Evolutionary conservation across 2,888 invertebrate genomes (phyloP).

Genomic region (Stictocephala bisonia): DNA sequence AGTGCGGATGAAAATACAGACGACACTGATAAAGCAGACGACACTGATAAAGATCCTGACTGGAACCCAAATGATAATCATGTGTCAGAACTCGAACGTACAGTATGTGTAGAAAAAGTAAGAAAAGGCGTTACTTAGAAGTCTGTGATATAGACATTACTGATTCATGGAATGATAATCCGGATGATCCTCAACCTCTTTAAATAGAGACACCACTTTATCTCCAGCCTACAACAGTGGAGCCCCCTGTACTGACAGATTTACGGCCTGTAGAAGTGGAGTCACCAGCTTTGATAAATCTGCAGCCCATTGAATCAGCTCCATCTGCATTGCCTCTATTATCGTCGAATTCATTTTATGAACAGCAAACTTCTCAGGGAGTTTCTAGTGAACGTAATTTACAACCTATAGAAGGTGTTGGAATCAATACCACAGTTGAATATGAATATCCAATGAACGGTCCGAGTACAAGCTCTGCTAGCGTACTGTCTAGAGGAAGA

Average conservation of each 20-base stretch:
- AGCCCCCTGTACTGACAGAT: neutral
- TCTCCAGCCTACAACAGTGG: neutral
- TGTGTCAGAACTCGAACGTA: too few species aligned
- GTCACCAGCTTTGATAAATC: conserved; percentile 2
- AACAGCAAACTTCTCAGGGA: conserved; percentile 3
- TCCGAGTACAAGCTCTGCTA: conserved; percentile 11
- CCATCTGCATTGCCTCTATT: conserved; percentile 11
- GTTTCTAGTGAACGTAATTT: conserved; percentile 1
- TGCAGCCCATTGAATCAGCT: conserved; percentile 17
- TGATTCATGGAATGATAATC: too few species aligned
- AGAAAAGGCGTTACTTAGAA: too few species aligned
- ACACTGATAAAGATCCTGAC: too few species aligned
- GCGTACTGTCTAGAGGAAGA: neutral
- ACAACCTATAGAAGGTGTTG: conserved; percentile 7
- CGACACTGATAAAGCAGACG: too few species aligned
- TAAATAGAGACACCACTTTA: too few species aligned
- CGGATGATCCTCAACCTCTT: too few species aligned
- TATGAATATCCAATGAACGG: neutral
- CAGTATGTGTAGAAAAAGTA: too few species aligned
- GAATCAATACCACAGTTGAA: neutral
- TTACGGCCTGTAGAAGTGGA: conserved; percentile 11
- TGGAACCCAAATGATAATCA: too few species aligned
- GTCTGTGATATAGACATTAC: too few species aligned
- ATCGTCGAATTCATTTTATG: conserved; percentile 14
- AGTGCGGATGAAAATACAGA: too few species aligned